phyloP scores from a whole-genome alignment of 2,797 vertebrate species.

The Limnodromus scolopaceus region DNA sequence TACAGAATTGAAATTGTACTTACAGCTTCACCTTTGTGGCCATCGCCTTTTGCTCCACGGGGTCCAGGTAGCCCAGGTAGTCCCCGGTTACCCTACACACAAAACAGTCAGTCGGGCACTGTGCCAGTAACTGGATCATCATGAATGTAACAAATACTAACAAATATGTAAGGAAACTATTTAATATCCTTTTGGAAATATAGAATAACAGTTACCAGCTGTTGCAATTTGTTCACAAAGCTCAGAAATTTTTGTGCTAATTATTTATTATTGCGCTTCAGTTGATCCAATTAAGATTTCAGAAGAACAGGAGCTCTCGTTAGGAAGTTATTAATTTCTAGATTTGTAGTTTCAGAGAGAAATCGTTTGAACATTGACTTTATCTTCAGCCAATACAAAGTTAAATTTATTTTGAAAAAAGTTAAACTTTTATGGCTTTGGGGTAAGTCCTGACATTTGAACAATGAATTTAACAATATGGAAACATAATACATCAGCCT shows the following conservation, averaged over 20 bases:
- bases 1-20: slow-evolving; percentile 56
- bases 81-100: slow-evolving; percentile 81
- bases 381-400: not conserved
- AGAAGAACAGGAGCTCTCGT: not conserved
- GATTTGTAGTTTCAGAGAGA: not conserved
- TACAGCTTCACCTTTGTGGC: slow-evolving; percentile 82
- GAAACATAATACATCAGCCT: not conserved
- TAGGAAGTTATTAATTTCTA: not conserved
- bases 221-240: not conserved
- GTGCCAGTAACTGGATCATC: not conserved
- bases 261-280: not conserved
- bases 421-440: not conserved
- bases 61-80: slow-evolving; percentile 75
- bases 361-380: not conserved
- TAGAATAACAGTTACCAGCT: not conserved
- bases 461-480: not conserved
- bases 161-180: not conserved
- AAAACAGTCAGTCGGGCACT: not conserved
- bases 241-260: not conserved
- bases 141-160: not conserved
- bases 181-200: not conserved
- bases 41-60: slow-evolving; percentile 84
- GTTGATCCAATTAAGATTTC: not conserved
- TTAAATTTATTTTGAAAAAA: not conserved
- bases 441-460: not conserved